Percentiles rank a stretch among this genome's conserved stretches.
phyloP scores from a whole-genome alignment of 1,140 invertebrate species.

The Riptortus pedestris region DNA sequence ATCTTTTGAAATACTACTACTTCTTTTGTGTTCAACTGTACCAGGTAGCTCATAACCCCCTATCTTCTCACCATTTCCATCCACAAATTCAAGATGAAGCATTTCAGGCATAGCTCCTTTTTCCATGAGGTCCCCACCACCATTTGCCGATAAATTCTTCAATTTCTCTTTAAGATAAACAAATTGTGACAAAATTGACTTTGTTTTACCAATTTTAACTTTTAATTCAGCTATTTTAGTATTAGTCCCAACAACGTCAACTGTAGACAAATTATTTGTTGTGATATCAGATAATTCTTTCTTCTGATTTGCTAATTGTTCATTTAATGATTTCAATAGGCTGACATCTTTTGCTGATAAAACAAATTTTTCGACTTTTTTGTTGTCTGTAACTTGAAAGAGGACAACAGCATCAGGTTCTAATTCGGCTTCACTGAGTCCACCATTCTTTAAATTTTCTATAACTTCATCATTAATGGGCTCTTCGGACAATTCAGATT shows the following conservation, averaged over 20 bases:
- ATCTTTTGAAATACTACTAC: conserved; percentile 16
- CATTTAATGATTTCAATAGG: conserved; percentile 30
- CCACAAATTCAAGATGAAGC: conserved; percentile 30
- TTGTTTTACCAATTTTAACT: conserved; percentile 29
- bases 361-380: conserved; percentile 33
- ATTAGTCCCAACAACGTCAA: conserved; percentile 28
- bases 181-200: conserved; percentile 30
- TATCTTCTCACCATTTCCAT: conserved; percentile 30
- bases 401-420: conserved; percentile 34
- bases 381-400: conserved; percentile 32
- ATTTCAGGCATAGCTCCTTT: conserved; percentile 25
- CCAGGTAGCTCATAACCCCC: conserved; percentile 29
- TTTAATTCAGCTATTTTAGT: conserved; percentile 30
- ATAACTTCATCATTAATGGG: conserved; percentile 28
- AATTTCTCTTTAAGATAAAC: conserved; percentile 24
- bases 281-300: conserved; percentile 26
- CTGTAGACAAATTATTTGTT: conserved; percentile 20
- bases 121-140: background rate
- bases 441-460: conserved; percentile 28
- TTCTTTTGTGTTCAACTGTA: conserved; percentile 24
- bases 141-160: conserved; percentile 23
- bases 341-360: conserved; percentile 33
- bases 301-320: conserved; percentile 28
- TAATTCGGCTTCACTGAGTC: conserved; percentile 26
- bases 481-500: conserved; percentile 20